phyloP scores from a whole-genome alignment of 1,140 invertebrate species.

The Andricus grossulariae region DNA sequence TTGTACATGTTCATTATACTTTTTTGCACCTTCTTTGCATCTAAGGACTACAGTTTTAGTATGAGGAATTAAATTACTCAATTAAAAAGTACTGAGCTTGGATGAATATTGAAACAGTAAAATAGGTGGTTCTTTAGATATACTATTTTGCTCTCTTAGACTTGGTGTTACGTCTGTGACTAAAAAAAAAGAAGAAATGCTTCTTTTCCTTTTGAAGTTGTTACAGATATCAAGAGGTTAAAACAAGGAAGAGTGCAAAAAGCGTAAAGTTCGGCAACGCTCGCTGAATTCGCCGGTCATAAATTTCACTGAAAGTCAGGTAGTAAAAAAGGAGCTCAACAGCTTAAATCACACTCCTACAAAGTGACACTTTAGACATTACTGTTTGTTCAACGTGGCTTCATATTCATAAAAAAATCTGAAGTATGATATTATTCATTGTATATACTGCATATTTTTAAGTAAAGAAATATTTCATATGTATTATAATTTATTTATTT shows the following conservation, averaged over 20 bases:
- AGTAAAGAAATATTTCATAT: too few species aligned
- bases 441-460: too few species aligned
- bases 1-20: too few species aligned
- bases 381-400: neutral
- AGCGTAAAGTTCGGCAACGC: conserved; percentile 13
- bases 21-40: too few species aligned
- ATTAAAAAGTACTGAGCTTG: neutral
- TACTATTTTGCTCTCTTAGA: conserved; percentile 1
- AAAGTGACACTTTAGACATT: conserved; percentile 10
- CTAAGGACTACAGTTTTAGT: too few species aligned
- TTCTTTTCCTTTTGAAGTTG: neutral
- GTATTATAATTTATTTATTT: too few species aligned
- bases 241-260: conserved; percentile 19
- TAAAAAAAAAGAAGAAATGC: neutral
- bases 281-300: conserved; percentile 6
- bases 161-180: neutral
- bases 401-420: neutral
- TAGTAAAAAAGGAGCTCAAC: conserved; percentile 26
- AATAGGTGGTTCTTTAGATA: neutral
- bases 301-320: conserved; percentile 13
- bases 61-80: too few species aligned
- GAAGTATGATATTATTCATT: too few species aligned
- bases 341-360: conserved; percentile 25
- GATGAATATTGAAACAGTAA: neutral
- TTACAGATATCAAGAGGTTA: neutral